phyloP scores from a whole-genome alignment of 2,888 invertebrate species.

The Polyommatus icarus region DNA sequence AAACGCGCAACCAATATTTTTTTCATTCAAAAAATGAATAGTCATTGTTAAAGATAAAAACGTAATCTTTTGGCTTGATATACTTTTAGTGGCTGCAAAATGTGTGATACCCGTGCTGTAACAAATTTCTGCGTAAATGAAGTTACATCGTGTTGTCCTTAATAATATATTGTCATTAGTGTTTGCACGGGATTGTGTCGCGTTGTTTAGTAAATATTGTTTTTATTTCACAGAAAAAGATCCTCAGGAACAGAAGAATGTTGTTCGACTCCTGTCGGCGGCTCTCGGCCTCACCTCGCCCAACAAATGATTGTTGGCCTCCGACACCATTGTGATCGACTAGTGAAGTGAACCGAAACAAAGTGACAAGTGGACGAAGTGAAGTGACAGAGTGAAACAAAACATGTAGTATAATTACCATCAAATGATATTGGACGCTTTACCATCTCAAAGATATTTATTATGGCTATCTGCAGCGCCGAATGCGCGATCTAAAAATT shows the following conservation, averaged over 20 bases:
- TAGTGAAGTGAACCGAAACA: constrained; percentile 38
- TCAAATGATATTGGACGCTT: background rate
- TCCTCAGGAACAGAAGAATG: constrained; percentile 87
- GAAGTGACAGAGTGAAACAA: constrained; percentile 6
- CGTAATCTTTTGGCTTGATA: too few species aligned
- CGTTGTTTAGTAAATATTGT: background rate
- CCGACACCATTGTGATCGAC: constrained; percentile 45
- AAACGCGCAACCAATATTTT: too few species aligned
- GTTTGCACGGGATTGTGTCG: too few species aligned
- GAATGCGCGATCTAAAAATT: background rate
- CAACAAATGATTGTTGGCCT: constrained; percentile 61
- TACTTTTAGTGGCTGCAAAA: too few species aligned
- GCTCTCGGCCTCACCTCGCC: constrained; percentile 84
- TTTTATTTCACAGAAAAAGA: constrained; percentile 82
- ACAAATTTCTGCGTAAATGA: too few species aligned
- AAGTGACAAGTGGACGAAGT: constrained; percentile 26
- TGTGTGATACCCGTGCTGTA: too few species aligned
- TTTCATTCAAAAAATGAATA: too few species aligned
- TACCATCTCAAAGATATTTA: background rate
- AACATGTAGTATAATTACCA: constrained; percentile 13
- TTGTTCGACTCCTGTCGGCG: constrained; percentile 88
- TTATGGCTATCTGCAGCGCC: background rate
- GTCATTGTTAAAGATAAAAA: too few species aligned
- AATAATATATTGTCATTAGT: too few species aligned
- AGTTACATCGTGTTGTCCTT: too few species aligned